These are phyloP conservation scores for Bujurquina vittata DNA, from an alignment of 2,113 vertebrate genomes.

Conservation along the genomic window DNA sequence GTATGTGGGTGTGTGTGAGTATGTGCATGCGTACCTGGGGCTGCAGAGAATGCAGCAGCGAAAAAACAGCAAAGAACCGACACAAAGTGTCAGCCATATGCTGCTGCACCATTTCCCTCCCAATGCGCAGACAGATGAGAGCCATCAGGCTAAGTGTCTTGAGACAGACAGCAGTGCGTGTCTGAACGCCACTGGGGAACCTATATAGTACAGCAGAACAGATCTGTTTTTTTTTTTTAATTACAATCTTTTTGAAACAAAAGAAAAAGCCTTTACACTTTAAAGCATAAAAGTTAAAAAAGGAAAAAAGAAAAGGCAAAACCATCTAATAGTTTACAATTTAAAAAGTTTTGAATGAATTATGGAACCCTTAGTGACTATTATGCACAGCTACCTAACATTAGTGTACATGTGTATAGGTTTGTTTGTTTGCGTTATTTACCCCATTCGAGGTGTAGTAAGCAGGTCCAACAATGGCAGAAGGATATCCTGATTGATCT, in stretches of 20 bases:
- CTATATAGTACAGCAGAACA: conserved; percentile 73
- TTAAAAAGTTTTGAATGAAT: neutral
- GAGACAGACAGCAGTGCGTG: conserved; percentile 89
- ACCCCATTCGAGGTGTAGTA: conserved; percentile 88
- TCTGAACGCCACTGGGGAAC: conserved; percentile 94
- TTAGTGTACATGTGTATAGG: neutral
- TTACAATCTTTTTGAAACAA: neutral
- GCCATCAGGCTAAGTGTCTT: conserved; percentile 95
- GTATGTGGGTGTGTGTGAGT: neutral
- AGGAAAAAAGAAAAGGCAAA: neutral
- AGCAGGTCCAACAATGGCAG: conserved; percentile 92
- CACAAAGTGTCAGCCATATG: conserved; percentile 90
- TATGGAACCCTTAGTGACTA: neutral
- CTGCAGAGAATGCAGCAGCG: conserved; percentile 85
- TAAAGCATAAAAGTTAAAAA: neutral
- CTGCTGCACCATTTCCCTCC: conserved; percentile 97
- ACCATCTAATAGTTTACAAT: neutral
- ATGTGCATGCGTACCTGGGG: conserved; percentile 82
- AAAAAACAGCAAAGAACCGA: conserved; percentile 90
- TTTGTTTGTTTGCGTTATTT: conserved; percentile 22
- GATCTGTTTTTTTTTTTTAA: neutral
- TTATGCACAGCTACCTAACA: neutral
- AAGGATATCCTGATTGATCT: conserved; percentile 94
- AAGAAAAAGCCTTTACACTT: neutral
- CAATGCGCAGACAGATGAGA: conserved; percentile 94